Percentiles rank a stretch among this genome's conserved stretches.
phyloP scores from a whole-genome alignment of 2,888 invertebrate genomes.

The Heteromyza rotundicornis region DNA sequence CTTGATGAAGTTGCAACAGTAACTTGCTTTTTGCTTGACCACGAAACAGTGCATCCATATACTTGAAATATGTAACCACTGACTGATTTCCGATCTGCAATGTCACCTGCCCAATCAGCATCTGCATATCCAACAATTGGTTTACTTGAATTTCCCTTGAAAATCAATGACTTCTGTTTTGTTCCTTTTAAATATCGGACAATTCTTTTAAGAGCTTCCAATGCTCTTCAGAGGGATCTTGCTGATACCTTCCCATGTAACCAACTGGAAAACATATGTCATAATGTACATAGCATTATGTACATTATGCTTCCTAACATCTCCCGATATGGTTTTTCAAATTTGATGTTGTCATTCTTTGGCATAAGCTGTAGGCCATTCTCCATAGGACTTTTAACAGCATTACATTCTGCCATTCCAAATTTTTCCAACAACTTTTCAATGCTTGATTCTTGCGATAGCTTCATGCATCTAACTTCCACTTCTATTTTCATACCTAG shows the following conservation, averaged over 20 bases:
- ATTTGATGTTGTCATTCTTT: background rate
- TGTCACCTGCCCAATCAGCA: conserved; percentile 8
- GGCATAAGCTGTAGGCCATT: conserved; percentile 18
- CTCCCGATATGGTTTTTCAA: conserved; percentile 21
- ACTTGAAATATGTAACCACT: too few species aligned
- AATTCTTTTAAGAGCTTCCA: conserved; percentile 24
- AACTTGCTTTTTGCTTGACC: conserved; percentile 22
- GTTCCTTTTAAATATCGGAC: conserved; percentile 10
- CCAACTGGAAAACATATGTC: conserved; percentile 23
- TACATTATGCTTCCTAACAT: conserved; percentile 27
- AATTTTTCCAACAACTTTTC: conserved; percentile 3
- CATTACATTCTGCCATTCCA: conserved; percentile 15
- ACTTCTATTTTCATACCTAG: conserved; percentile 8
- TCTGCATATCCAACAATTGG: conserved; percentile 6
- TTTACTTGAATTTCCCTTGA: background rate
- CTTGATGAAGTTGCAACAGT: conserved; percentile 16
- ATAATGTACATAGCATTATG: conserved; percentile 20
- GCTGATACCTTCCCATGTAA: conserved; percentile 18
- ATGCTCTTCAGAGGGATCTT: conserved; percentile 19
- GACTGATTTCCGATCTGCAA: conserved; percentile 20
- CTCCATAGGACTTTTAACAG: conserved; percentile 20
- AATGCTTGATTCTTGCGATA: conserved; percentile 14
- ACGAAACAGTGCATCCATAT: conserved; percentile 19
- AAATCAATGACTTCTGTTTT: background rate
- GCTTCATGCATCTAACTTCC: background rate